Conservation (phyloP, 2,888 invertebrate genomes). For the Trichopoda pennipes region DNA sequence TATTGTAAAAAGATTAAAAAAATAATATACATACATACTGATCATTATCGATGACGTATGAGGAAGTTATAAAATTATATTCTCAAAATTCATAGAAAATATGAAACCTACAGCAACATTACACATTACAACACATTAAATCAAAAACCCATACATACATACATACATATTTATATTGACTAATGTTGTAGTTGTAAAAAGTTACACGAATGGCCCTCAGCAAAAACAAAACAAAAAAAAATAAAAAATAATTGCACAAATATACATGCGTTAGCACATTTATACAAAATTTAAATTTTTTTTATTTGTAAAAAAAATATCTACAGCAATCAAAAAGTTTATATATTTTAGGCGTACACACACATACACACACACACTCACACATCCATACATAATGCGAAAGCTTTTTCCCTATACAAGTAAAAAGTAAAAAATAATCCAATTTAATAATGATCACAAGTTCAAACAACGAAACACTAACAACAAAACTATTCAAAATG, state of each 20-base stretch:
- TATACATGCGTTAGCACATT: not conserved
- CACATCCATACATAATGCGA: not conserved
- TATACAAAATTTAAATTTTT: not conserved
- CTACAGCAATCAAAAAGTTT: not conserved
- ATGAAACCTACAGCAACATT: not conserved
- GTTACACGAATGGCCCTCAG: slow-evolving; percentile 40
- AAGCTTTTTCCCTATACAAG: slow-evolving; percentile 26
- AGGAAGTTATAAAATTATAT: slow-evolving; percentile 36
- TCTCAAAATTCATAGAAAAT: not conserved
- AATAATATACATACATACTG: no score
- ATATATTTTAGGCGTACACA: not conserved
- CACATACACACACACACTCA: not conserved
- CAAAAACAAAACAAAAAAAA: no score
- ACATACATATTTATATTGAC: not conserved
- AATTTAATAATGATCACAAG: slow-evolving; percentile 32
- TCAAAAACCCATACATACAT: no score
- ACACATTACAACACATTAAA: no score
- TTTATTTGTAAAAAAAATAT: no score
- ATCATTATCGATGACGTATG: slow-evolving; percentile 42
- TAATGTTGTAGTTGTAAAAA: slow-evolving; percentile 28
- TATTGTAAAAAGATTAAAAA: no score
- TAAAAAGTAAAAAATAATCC: not conserved
- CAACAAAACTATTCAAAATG: not conserved
- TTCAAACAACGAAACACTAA: slow-evolving; percentile 11
- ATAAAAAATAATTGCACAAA: no score